Evolutionary conservation across 30 jellyfish, hydroid and myxozoan genomes (phyloP).

Genomic region (Haliclystus octoradiatus): DNA sequence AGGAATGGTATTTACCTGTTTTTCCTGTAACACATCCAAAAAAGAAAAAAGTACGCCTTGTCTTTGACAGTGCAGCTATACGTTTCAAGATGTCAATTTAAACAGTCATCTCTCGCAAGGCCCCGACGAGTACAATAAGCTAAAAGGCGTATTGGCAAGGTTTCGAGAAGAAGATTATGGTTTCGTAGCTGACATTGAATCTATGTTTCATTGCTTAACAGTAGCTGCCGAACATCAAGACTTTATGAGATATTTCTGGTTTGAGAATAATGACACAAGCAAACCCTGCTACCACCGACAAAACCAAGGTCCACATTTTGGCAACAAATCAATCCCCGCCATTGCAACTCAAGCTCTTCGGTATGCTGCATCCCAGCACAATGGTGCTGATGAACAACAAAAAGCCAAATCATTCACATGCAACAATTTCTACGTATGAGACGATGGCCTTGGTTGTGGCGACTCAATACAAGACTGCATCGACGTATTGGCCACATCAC

Average conservation of each 20-base stretch:
- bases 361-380: too few species aligned
- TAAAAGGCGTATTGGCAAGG: slow-evolving; percentile 22
- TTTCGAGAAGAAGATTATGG: slow-evolving; percentile 20
- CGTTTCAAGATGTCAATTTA: slow-evolving; percentile 27
- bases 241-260: slow-evolving; percentile 28
- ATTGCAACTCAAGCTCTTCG: slow-evolving; percentile 15
- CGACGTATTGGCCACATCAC: too few species aligned
- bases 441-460: neutral
- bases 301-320: slow-evolving; percentile 16
- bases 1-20: slow-evolving; percentile 14
- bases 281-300: slow-evolving; percentile 5
- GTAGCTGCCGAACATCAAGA: slow-evolving; percentile 19
- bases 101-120: slow-evolving; percentile 15
- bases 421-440: neutral
- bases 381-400: too few species aligned
- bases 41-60: slow-evolving; percentile 20
- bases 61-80: slow-evolving; percentile 20
- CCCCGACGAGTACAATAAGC: too few species aligned
- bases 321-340: slow-evolving; percentile 4
- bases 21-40: slow-evolving; percentile 27
- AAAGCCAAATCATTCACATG: neutral
- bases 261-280: slow-evolving; percentile 12
- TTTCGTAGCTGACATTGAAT: slow-evolving; percentile 18
- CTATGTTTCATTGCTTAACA: slow-evolving; percentile 16
- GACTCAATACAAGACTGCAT: neutral